These are phyloP conservation scores for Campopleginae sp. DNA, from an alignment of 2,888 invertebrate species.

Conservation along the genomic window DNA sequence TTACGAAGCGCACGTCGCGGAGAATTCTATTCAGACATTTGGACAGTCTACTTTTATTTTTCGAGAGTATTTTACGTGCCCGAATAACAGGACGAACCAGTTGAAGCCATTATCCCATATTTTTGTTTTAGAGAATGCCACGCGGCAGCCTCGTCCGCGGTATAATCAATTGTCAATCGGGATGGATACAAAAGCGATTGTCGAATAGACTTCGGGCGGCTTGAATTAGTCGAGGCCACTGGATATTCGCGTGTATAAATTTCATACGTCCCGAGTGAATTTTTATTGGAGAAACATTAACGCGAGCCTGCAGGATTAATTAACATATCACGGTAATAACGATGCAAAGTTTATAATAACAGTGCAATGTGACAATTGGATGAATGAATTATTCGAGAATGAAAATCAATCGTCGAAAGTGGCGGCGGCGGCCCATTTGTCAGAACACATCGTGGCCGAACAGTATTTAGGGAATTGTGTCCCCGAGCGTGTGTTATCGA, in stretches of 20 bases:
- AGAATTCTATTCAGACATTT: slow-evolving; percentile 32
- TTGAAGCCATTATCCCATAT: slow-evolving; percentile 42
- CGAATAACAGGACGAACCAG: slow-evolving; percentile 58
- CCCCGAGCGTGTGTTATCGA: not conserved
- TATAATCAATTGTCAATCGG: slow-evolving; percentile 37
- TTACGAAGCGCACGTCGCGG: slow-evolving; percentile 30
- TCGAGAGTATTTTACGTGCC: slow-evolving; percentile 22
- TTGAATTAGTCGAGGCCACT: not conserved
- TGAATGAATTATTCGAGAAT: not conserved
- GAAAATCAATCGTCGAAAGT: not conserved
- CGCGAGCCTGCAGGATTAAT: not conserved
- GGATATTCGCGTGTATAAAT: not conserved
- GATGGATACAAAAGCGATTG: slow-evolving; percentile 1
- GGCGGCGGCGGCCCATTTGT: not conserved
- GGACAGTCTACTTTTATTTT: slow-evolving; percentile 41
- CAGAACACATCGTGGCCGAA: not conserved
- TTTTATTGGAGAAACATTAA: not conserved
- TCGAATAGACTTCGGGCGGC: slow-evolving; percentile 7
- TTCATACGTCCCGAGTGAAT: too few species aligned
- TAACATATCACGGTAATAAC: not conserved
- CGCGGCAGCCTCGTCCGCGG: slow-evolving; percentile 10
- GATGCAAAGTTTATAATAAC: too few species aligned
- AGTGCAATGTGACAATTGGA: too few species aligned
- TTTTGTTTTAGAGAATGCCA: not conserved
- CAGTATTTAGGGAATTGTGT: not conserved